phyloP scores from a whole-genome alignment of 2,888 invertebrate species.

The Odontothrips loti region DNA sequence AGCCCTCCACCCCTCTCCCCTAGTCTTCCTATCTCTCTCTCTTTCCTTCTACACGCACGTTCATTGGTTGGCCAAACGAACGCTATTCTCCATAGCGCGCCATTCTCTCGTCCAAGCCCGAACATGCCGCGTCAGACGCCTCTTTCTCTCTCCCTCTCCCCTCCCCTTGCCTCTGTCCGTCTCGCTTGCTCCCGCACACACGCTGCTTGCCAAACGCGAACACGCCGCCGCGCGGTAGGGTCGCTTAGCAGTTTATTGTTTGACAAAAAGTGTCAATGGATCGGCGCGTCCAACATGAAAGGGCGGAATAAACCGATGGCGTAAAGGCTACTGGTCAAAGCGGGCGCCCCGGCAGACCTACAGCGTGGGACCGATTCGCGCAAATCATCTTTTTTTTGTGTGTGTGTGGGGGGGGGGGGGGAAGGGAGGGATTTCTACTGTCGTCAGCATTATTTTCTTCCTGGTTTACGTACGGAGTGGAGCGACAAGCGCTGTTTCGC shows the following conservation, averaged over 20 bases:
- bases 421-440: too few species aligned
- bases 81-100: neutral
- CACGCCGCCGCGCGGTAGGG: neutral
- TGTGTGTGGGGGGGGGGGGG: too few species aligned
- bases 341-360: too few species aligned
- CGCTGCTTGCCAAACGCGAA: neutral
- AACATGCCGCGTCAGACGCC: neutral
- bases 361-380: too few species aligned
- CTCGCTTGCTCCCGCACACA: too few species aligned
- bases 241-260: neutral
- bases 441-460: too few species aligned
- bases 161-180: neutral
- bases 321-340: too few species aligned
- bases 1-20: neutral
- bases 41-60: neutral
- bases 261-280: neutral
- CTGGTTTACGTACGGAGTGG: too few species aligned
- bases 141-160: neutral
- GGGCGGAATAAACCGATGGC: too few species aligned
- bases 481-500: too few species aligned
- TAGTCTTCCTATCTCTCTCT: neutral
- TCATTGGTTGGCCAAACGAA: neutral
- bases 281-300: too few species aligned
- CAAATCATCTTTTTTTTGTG: too few species aligned
- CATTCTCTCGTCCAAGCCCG: neutral